These are phyloP conservation scores for Fabriciana adippe DNA, from an alignment of 2,888 invertebrate species.

Conservation along the genomic window DNA sequence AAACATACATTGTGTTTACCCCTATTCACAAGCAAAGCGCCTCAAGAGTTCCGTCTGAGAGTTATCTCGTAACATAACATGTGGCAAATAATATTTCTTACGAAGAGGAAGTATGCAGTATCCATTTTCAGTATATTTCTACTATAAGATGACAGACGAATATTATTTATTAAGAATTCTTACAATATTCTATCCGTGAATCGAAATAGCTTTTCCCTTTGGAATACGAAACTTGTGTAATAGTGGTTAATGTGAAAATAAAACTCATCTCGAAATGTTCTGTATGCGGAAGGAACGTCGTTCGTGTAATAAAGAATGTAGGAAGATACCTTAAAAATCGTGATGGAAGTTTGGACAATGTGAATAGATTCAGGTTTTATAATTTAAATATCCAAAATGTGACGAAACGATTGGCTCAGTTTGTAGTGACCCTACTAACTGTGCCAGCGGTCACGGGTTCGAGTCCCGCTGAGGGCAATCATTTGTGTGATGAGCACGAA, in stretches of 20 bases:
- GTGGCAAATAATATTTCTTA: slow-evolving; percentile 40
- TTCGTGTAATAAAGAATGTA: not conserved
- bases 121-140: slow-evolving; percentile 33
- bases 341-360: too few relatives aligned
- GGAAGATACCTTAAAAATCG: not conserved
- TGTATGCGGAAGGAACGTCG: not conserved
- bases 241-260: slow-evolving; percentile 13
- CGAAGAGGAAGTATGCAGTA: slow-evolving; percentile 39
- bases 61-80: slow-evolving; percentile 39
- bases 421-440: too few relatives aligned
- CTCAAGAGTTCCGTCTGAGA: slow-evolving; percentile 35
- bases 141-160: slow-evolving; percentile 31
- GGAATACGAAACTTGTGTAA: slow-evolving; percentile 20
- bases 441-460: too few relatives aligned
- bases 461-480: too few relatives aligned
- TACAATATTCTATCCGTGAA: slow-evolving; percentile 24
- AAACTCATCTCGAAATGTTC: slow-evolving; percentile 2
- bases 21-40: slow-evolving; percentile 13
- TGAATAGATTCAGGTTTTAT: too few relatives aligned
- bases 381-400: too few relatives aligned
- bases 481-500: too few relatives aligned
- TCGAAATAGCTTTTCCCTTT: slow-evolving; percentile 7
- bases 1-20: not conserved
- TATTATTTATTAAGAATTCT: slow-evolving; percentile 35
- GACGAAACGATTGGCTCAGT: too few relatives aligned